Base-by-base conservation (phyloP, 2,797 vertebrate genomes). In the Molossus alvarezi region DNA sequence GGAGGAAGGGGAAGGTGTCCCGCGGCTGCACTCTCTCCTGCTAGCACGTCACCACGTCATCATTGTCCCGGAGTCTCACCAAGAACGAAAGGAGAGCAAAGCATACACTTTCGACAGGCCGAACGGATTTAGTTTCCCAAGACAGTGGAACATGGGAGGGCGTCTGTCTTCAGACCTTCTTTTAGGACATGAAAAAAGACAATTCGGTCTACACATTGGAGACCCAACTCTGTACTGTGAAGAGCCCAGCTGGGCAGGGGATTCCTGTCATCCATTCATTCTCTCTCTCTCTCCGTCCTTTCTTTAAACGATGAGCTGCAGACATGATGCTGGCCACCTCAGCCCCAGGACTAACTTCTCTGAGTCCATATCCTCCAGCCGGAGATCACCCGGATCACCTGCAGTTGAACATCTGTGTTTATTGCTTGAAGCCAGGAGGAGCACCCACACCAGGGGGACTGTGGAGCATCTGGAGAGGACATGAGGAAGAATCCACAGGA, bases 41-140 rank as follows among this genome's bases (percentile, higher is more conserved):
- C 51, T 1, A 1, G 0, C 37, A 13, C n/a, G 3, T 48, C 27
- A 1, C 48, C 15, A 23, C 45, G 2, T 62, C 77, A 17, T n/a
- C 62, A 75, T 60, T 37, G 12, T 21, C 33, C 4, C 5, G 48
- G 2, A 57, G 13, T 15, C 20, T 79, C 51, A 15, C 45, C 10
- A 77, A 41, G 60, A 77, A 73, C 5, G 18, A 8, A 67, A 17
- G 20, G 51, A 64, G 58, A 90, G 48, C 57, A 64, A 33, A 64
- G 12, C 15, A 9, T 53, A 8, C 1, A 7, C 21, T 69, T 53
- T 7, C 10, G 17, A 13, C 18, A 14, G 15, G 37, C 14, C 21
- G 48, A 17, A 53, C 10, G 8, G 9, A 17, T 73, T 33, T 58
- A 27, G 29, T 21, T 76, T 65, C 14, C 33, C 9, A 60, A 41